These are phyloP conservation scores for Spinus olivaceus DNA, from an alignment of 2,797 vertebrate genomes.

Conservation along the genomic window DNA sequence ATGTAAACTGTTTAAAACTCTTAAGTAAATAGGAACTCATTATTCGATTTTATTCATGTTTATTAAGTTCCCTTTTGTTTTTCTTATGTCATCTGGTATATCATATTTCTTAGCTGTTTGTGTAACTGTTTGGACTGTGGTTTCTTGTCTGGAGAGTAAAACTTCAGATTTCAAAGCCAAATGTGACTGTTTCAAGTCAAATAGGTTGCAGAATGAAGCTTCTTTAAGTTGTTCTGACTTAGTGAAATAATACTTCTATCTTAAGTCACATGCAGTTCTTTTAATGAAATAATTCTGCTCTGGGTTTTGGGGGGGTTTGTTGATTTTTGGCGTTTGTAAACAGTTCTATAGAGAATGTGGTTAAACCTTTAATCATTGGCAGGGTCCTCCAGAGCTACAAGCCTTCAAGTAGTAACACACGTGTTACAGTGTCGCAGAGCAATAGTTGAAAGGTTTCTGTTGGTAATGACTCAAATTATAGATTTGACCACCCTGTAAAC, in stretches of 20 bases:
- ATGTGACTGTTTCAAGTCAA: background rate
- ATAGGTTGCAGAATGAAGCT: background rate
- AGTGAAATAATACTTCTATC: background rate
- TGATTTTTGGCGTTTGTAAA: background rate
- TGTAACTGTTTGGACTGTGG: background rate
- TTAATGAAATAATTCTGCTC: background rate
- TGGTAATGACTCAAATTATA: background rate
- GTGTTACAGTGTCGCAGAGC: background rate
- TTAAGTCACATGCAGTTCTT: background rate
- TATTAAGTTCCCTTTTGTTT: background rate
- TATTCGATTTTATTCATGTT: background rate
- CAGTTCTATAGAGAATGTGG: background rate
- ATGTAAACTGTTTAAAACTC: conserved; percentile 6
- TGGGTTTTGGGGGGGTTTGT: background rate
- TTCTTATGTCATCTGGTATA: background rate
- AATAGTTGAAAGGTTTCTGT: background rate
- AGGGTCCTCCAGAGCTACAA: background rate
- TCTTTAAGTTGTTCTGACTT: background rate
- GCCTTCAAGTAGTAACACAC: background rate
- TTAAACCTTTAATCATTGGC: background rate
- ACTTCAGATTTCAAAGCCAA: background rate
- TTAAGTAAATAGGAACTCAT: background rate
- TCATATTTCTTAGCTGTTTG: background rate
- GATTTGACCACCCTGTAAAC: background rate
- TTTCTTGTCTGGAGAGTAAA: background rate